Conservation (phyloP, 92 coral and sea anemone species). For the Epizoanthus illoricatus region DNA sequence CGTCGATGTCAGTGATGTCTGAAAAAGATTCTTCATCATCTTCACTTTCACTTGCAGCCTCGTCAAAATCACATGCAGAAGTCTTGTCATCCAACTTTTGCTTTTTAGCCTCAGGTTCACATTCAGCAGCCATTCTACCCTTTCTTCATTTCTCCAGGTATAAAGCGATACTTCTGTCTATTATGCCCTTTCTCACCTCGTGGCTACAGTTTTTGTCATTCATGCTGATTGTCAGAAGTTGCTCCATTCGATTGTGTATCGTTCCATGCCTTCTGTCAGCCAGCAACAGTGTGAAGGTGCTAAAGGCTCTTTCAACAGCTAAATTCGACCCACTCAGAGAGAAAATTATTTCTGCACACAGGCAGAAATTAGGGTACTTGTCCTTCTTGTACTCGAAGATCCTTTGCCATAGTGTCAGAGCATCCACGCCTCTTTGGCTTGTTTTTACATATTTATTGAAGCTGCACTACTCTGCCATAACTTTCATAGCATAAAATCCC, state of each 20-base stretch:
- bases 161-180: neutral
- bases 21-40: neutral
- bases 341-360: conserved; percentile 1
- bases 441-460: conserved; percentile 10
- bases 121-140: neutral
- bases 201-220: conserved; percentile 20
- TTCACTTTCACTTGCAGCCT: neutral
- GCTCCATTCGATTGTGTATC: conserved; percentile 28
- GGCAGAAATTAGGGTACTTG: conserved; percentile 5
- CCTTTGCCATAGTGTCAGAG: neutral
- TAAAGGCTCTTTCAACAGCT: conserved; percentile 19
- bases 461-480: conserved; percentile 12
- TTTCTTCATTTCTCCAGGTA: conserved; percentile 2
- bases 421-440: conserved; percentile 15
- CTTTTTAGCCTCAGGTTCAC: neutral
- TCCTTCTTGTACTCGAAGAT: conserved; percentile 1
- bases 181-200: conserved; percentile 15
- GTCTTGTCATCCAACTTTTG: neutral
- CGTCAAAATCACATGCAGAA: neutral
- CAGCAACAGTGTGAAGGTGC: conserved; percentile 29
- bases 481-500: conserved; percentile 9
- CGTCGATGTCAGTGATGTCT: neutral
- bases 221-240: conserved; percentile 2
- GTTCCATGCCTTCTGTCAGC: conserved; percentile 13
- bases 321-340: conserved; percentile 17